These are phyloP conservation scores for Puma concolor DNA, from an alignment of 2,113 vertebrate species.

Conservation along the genomic window DNA sequence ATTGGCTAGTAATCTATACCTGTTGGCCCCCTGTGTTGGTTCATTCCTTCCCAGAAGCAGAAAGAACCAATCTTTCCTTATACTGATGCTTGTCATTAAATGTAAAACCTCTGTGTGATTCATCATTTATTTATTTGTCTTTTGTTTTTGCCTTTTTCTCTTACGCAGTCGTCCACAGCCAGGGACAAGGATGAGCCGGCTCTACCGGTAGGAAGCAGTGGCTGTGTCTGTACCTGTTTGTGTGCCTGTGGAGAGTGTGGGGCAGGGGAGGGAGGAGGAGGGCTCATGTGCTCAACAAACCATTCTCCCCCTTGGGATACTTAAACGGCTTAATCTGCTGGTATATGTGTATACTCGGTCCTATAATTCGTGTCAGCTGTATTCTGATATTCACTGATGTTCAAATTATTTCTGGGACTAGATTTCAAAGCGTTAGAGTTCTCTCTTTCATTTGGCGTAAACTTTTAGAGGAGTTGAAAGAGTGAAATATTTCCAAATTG, in stretches of 20 bases:
- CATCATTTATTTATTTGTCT: conserved; percentile 73
- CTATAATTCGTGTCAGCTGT: conserved; percentile 6
- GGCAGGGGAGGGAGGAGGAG: not conserved
- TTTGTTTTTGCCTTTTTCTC: conserved; percentile 72
- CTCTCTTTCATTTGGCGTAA: conserved; percentile 11
- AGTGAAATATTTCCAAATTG: conserved; percentile 40
- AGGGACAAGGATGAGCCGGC: conserved; percentile 86
- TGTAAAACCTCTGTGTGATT: conserved; percentile 32
- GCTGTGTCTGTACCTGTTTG: conserved; percentile 54
- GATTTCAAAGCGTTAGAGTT: conserved; percentile 48
- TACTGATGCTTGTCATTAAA: conserved; percentile 39
- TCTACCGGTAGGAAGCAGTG: conserved; percentile 85
- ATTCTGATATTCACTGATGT: not conserved
- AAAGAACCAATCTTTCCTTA: conserved; percentile 8
- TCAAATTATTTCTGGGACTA: conserved; percentile 52
- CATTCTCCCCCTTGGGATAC: conserved; percentile 62
- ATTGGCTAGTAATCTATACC: not conserved
- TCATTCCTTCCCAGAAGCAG: not conserved
- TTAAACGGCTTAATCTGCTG: conserved; percentile 10
- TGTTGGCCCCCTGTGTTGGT: not conserved
- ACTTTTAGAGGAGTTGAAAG: conserved; percentile 47
- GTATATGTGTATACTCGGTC: not conserved
- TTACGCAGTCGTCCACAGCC: conserved; percentile 82
- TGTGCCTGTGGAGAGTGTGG: conserved; percentile 64
- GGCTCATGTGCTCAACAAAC: conserved; percentile 12